Evolutionary conservation across 2,113 vertebrate genomes (phyloP), one percentile per base, ranked within the genome.

Genomic region (Myxocyprinus asiaticus): DNA sequence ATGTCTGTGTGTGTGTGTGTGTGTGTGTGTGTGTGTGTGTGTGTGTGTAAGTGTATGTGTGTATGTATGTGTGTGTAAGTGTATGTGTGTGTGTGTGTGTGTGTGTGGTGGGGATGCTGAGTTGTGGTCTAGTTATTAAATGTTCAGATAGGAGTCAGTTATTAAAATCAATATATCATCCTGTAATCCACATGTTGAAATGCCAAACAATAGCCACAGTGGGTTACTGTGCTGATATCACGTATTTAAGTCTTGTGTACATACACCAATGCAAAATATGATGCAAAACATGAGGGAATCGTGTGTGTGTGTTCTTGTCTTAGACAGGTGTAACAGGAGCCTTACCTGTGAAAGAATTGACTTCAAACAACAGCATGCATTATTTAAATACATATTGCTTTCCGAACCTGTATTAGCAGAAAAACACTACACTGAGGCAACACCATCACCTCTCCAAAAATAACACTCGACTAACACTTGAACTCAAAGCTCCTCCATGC

Each of bases 351-450:
- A n/a, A n/a, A n/a, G n/a, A n/a, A 33, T 33, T 33, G 76, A 79
- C 73, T 87, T 82, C 78, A 72, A 74, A 68, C 62, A 80, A 67
- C 72, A 79, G 78, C 81, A 67, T 91, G 81, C 78, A 89, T 91
- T 85, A 92, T 90, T 86, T 70, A 91, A 73, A 15, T 68, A 67
- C 78, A 83, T 79, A 83, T 88, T 85, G 81, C 79, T 53, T 79
- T 76, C 84, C 75, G 80, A 85, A 79, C 12, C 81, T 51, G 47
- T 76, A 56, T 77, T 67, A 79, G 45, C 42, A 43, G 45, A 81
- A 72, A 82, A 85, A 85, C 78, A 85, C 78, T 79, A 66, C 67
- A 71, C 68, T 83, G 67, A 4, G 45, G 77, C 47, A 44, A 70
- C 76, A 50, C 50, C 76, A 58, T 43, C 55, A 10, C 55, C n/a